These are phyloP conservation scores for Aquatica leii DNA, from an alignment of 2,888 invertebrate genomes.

Conservation along the genomic window DNA sequence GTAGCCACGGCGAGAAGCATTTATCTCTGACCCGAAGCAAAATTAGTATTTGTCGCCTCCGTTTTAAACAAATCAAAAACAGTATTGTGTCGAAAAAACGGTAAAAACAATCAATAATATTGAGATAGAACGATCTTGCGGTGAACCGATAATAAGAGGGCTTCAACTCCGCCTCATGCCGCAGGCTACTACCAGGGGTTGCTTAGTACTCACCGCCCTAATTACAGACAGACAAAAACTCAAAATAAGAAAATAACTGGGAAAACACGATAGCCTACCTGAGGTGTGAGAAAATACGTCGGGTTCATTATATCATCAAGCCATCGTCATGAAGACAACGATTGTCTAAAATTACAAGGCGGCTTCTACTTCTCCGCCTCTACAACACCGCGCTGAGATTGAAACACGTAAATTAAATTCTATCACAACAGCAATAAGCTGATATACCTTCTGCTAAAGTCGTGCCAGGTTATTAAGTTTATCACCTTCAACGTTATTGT, in stretches of 20 bases:
- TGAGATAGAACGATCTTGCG: conserved; percentile 63
- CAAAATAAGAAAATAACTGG: conserved; percentile 58
- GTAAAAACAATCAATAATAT: conserved; percentile 65
- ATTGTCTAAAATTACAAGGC: conserved; percentile 63
- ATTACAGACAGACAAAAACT: conserved; percentile 51
- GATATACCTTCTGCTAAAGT: conserved; percentile 39
- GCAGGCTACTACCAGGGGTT: conserved; percentile 58
- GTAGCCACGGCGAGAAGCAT: conserved; percentile 41
- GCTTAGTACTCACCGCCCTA: conserved; percentile 43
- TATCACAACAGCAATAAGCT: conserved; percentile 44
- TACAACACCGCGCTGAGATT: conserved; percentile 49
- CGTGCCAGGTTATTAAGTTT: conserved; percentile 52
- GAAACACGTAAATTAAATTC: conserved; percentile 61
- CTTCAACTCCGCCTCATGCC: conserved; percentile 56
- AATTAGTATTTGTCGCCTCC: conserved; percentile 47
- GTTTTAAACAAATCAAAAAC: conserved; percentile 50
- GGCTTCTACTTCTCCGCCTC: conserved; percentile 54
- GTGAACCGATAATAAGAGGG: conserved; percentile 68
- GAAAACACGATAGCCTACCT: conserved; percentile 56
- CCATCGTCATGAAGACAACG: conserved; percentile 61
- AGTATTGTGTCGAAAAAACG: conserved; percentile 54
- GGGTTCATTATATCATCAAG: conserved; percentile 63
- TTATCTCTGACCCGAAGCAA: conserved; percentile 37
- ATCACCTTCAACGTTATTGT: conserved; percentile 55
- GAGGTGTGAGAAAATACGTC: conserved; percentile 62